phyloP scores from a whole-genome alignment of 2,797 vertebrate genomes.

The Sebastes matsubarae region DNA sequence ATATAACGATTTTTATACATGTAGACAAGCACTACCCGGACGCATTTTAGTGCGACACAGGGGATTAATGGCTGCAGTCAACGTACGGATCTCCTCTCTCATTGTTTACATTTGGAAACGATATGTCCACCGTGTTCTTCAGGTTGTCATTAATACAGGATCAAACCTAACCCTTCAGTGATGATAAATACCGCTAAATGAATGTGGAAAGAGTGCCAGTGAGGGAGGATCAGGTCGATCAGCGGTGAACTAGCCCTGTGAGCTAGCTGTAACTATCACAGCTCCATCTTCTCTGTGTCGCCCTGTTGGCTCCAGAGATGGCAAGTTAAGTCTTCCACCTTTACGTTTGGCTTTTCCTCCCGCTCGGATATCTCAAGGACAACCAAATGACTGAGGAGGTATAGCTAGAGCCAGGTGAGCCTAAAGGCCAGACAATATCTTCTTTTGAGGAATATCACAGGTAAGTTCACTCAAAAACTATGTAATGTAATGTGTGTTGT shows the following conservation, averaged over 20 bases:
- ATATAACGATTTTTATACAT: background rate
- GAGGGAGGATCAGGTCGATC: constrained; percentile 19
- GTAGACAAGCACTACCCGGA: constrained; percentile 67
- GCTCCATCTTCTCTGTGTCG: constrained; percentile 53
- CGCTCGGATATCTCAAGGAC: background rate
- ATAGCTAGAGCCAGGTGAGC: constrained; percentile 55
- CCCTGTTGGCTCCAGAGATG: constrained; percentile 59
- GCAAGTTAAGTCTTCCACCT: constrained; percentile 52
- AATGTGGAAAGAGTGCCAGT: background rate
- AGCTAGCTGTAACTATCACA: constrained; percentile 60
- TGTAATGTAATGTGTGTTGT: background rate
- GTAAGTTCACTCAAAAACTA: constrained; percentile 37
- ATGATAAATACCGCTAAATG: background rate
- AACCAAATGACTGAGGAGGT: constrained; percentile 54
- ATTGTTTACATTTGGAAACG: constrained; percentile 81
- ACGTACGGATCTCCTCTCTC: constrained; percentile 66
- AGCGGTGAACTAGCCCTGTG: constrained; percentile 61
- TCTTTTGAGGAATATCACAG: constrained; percentile 30
- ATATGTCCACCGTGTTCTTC: constrained; percentile 16
- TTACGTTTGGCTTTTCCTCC: background rate
- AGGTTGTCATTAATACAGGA: constrained; percentile 48
- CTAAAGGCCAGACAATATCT: constrained; percentile 54
- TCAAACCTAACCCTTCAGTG: background rate
- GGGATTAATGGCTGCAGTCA: constrained; percentile 81
- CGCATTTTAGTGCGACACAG: constrained; percentile 76